These are phyloP conservation scores for Ruditapes philippinarum DNA, from an alignment of 1,140 invertebrate genomes.

Conservation along the genomic window DNA sequence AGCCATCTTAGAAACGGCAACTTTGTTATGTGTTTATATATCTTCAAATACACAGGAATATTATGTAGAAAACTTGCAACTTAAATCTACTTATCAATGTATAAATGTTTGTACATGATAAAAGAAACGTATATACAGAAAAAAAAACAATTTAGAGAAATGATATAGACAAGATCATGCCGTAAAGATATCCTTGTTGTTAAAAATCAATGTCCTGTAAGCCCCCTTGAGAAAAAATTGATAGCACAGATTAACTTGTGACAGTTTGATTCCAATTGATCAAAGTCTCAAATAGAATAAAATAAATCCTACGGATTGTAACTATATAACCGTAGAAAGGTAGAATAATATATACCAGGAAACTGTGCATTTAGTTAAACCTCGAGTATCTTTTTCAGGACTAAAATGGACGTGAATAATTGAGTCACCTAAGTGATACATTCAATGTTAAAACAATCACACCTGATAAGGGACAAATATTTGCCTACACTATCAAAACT, in stretches of 20 bases:
- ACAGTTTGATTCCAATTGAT: conserved; percentile 38
- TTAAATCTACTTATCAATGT: background rate
- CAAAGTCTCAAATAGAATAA: background rate
- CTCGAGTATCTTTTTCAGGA: background rate
- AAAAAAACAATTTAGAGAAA: no score
- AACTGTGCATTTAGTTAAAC: background rate
- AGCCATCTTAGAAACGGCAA: no score
- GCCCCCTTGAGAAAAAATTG: conserved; percentile 24
- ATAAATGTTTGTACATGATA: conserved; percentile 11
- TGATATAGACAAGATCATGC: background rate
- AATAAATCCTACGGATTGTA: conserved; percentile 10
- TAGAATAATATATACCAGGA: background rate
- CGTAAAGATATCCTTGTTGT: background rate
- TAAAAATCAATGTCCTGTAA: conserved; percentile 18
- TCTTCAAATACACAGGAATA: no score
- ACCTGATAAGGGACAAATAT: conserved; percentile 44
- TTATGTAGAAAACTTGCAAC: no score
- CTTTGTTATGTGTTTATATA: no score
- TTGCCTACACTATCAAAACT: conserved; percentile 36
- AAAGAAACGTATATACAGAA: background rate
- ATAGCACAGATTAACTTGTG: conserved; percentile 35
- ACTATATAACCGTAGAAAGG: background rate
- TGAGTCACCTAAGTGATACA: conserved; percentile 25
- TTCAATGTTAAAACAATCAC: conserved; percentile 30
- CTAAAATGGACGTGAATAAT: conserved; percentile 10